These are phyloP conservation scores for Augochlora pura DNA, from an alignment of 1,140 invertebrate species.

Conservation along the genomic window DNA sequence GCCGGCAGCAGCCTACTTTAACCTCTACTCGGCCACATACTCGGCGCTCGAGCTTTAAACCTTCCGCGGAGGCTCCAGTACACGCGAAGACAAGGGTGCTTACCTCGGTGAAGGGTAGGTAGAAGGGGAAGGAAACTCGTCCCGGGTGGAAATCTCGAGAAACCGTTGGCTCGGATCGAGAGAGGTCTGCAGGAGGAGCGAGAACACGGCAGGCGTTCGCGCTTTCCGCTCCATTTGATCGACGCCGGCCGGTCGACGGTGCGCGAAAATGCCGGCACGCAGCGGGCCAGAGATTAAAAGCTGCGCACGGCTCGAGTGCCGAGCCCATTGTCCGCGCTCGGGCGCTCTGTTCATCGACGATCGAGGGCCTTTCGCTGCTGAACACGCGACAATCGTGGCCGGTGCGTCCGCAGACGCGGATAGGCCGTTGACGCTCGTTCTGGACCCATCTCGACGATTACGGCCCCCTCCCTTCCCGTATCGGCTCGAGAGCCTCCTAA, in stretches of 20 bases:
- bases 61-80: background rate
- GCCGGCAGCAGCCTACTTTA: background rate
- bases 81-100: background rate
- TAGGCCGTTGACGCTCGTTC: constrained; percentile 6
- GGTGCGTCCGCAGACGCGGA: background rate
- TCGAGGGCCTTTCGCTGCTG: background rate
- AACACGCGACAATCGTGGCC: constrained; percentile 1
- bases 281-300: constrained; percentile 65
- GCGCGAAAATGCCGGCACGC: constrained; percentile 48
- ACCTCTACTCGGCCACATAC: background rate
- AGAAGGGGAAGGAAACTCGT: background rate
- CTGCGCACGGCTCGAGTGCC: constrained; percentile 49
- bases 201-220: constrained; percentile 15
- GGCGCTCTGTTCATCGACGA: constrained; percentile 27
- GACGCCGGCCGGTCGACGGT: constrained; percentile 43
- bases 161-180: constrained; percentile 19
- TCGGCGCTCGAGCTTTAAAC: background rate
- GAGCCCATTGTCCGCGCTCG: constrained; percentile 61
- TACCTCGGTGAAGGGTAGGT: background rate
- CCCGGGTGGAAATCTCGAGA: constrained; percentile 26
- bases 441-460: background rate
- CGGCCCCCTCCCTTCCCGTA: too few species aligned
- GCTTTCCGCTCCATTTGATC: constrained; percentile 68
- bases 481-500: too few species aligned
- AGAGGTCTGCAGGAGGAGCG: background rate